Evolutionary conservation across 2,888 invertebrate species (phyloP), one percentile per base, ranked within the genome.

Genomic region (Coenonympha arcania): DNA sequence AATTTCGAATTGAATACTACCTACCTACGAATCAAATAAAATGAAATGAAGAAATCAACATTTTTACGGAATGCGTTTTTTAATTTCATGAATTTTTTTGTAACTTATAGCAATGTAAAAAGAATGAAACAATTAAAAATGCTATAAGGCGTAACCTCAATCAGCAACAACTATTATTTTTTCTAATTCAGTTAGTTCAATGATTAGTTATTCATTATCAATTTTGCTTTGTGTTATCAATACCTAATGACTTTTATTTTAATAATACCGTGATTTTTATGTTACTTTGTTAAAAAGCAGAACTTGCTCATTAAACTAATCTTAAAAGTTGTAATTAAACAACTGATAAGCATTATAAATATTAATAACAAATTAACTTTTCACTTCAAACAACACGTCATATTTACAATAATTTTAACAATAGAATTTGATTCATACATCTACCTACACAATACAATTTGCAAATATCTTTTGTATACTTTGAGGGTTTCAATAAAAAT

Each of bases 241-340:
- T n/a, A n/a, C n/a, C n/a, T 1, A 22, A 18, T 11, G 18, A 41
- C 6, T 19, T 19, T 28, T 30, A 13, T n/a, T n/a, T n/a, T n/a
- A n/a, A n/a, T 41, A 41, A 41, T 28, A 18, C 18, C 30, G 3
- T 30, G 8, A 19, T 26, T 34, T 51, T 30, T 24, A 40, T 44
- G 4, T 37, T 43, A 15, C 31, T 47, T 47, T 26, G 36, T 22
- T 44, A 50, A 26, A 26, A 50, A 41, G 19, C n/a, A n/a, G 18
- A 40, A 48, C 45, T 40, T 24, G 50, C 33, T 56, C 48, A 59
- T 59, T 57, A 59, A 46, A 13, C 34, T 55, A 52, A 57, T 55
- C 52, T 52, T 49, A 41, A 41, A 48, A 41, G 18, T 45, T 37
- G 24, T 50, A 41, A 55, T 50, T 30, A 49, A 46, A 45, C 36